Evolutionary conservation across 2,888 invertebrate genomes (phyloP), one percentile per base, ranked within the genome.

Genomic region (Muscina levida): DNA sequence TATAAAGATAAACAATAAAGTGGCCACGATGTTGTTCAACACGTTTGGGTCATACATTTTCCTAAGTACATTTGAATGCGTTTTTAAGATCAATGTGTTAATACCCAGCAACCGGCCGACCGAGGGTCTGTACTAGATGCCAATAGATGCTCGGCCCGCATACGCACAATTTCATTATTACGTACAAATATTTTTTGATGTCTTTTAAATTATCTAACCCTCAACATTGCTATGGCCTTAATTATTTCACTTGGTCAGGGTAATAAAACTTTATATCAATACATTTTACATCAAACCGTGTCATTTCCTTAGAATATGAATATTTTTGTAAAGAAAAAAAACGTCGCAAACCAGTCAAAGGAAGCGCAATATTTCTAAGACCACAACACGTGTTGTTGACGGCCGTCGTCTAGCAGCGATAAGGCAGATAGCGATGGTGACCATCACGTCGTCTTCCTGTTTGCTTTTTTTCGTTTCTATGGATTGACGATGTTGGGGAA

Each of bases 151-250:
- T n/a, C n/a, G n/a, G n/a, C n/a, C 53, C 10, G 19, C 53, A 22
- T 13, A 22, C 53, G 22, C 53, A 24, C n/a, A 24, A 13, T 22
- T 53, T 53, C 24, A 22, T 53, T 8, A 24, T 4, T 13, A 5
- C 53, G 13, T 22, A 53, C 22, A 53, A 31, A 31, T 31, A 48
- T 24, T 53, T 53, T 37, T 62, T 44, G 8, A 65, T 24, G 31
- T n/a, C 46, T 65, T 65, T 65, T 46, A 46, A 65, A 65, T 65
- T 65, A 46, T 44, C 65, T 65, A 5, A 44, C 24, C 24, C 13
- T 5, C 31, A 8, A 8, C 31, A 31, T 31, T n/a, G 31, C 31
- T 31, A 31, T 31, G 8, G 31, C n/a, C n/a, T n/a, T n/a, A n/a
- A n/a, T n/a, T n/a, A n/a, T n/a, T n/a, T n/a, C n/a, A n/a, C 22